Conservation (phyloP, 2,888 invertebrate genomes). For the Luperina testacea region DNA sequence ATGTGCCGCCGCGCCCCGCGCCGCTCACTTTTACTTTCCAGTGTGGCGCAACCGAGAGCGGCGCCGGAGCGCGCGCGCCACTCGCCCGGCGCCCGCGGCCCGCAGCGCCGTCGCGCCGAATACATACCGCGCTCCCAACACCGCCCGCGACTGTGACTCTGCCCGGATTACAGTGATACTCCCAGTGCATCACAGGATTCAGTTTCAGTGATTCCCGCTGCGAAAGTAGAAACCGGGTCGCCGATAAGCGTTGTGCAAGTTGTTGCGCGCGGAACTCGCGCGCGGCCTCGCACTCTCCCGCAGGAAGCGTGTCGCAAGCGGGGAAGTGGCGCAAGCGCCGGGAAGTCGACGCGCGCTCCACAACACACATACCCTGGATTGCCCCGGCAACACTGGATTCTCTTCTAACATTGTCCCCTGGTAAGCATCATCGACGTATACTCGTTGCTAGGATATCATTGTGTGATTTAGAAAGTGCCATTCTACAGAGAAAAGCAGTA, state of each 20-base stretch:
- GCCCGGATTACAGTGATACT: constrained; percentile 89
- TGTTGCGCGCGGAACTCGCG: constrained; percentile 84
- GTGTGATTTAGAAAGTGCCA: constrained; percentile 60
- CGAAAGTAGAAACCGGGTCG: constrained; percentile 86
- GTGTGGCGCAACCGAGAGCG: constrained; percentile 88
- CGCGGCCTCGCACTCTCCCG: constrained; percentile 89
- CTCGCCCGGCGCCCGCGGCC: constrained; percentile 90
- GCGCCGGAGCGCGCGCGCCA: constrained; percentile 86
- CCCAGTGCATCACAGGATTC: constrained; percentile 86
- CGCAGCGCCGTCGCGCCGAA: constrained; percentile 88
- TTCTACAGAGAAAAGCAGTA: constrained; percentile 43
- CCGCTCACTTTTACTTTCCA: constrained; percentile 90
- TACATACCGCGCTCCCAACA: constrained; percentile 75
- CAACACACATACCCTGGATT: constrained; percentile 82
- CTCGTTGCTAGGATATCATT: constrained; percentile 45
- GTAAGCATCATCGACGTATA: constrained; percentile 72
- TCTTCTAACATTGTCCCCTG: constrained; percentile 74
- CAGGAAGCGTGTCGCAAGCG: constrained; percentile 89
- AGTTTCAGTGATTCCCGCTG: constrained; percentile 83
- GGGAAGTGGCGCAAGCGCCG: constrained; percentile 89
- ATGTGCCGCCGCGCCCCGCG: constrained; percentile 87
- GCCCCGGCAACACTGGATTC: constrained; percentile 77
- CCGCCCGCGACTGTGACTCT: constrained; percentile 78
- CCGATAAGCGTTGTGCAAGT: constrained; percentile 87
- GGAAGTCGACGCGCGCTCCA: constrained; percentile 84